Conservation (phyloP, 1,140 invertebrate genomes). For the Brachionus manjavacas region DNA sequence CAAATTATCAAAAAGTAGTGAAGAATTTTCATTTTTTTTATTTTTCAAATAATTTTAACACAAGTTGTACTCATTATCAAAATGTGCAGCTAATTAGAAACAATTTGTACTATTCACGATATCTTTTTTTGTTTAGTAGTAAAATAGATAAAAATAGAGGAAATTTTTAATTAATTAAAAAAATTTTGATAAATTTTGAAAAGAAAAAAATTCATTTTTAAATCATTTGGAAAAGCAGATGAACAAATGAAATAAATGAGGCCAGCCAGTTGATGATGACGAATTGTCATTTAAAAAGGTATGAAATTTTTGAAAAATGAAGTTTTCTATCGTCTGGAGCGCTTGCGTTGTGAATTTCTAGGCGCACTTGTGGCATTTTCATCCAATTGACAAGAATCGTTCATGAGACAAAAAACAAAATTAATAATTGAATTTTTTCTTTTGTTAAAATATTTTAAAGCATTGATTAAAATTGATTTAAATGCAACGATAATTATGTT, state of each 20-base stretch:
- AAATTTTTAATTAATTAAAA: too few relatives aligned
- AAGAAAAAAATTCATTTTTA: neutral
- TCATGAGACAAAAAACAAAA: constrained; percentile 13
- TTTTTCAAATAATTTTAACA: neutral
- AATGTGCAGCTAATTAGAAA: neutral
- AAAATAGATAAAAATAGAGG: neutral
- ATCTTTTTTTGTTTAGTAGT: neutral
- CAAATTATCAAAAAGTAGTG: neutral
- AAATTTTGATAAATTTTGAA: neutral
- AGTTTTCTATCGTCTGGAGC: neutral
- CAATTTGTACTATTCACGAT: neutral
- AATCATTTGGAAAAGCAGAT: neutral
- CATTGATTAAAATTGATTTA: neutral
- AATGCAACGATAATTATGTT: neutral
- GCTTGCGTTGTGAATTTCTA: neutral
- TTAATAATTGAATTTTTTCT: constrained; percentile 11
- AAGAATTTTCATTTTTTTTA: neutral
- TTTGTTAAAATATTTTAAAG: neutral
- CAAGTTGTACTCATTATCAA: neutral
- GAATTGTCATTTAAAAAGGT: neutral
- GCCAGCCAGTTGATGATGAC: neutral
- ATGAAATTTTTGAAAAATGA: neutral
- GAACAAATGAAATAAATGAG: neutral
- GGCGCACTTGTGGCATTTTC: neutral
- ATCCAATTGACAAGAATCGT: neutral